These are phyloP conservation scores for Crematogaster levior DNA, from an alignment of 2,888 invertebrate genomes.

Conservation along the genomic window DNA sequence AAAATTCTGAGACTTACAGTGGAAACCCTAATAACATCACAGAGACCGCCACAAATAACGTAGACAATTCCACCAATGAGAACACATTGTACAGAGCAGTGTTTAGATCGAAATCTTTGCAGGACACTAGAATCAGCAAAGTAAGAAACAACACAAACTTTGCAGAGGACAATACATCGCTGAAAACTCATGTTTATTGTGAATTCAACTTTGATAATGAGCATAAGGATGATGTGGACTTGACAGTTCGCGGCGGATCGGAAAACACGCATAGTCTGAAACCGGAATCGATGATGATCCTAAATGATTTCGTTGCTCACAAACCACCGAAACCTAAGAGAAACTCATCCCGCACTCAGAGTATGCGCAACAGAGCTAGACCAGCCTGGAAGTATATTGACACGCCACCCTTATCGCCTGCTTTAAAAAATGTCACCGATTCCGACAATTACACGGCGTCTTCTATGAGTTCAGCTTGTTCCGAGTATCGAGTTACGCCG, in stretches of 20 bases:
- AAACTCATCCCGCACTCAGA: slow-evolving; percentile 81
- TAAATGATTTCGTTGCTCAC: slow-evolving; percentile 88
- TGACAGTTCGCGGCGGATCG: slow-evolving; percentile 58
- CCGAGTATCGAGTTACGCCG: slow-evolving; percentile 12
- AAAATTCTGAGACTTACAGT: slow-evolving; percentile 84
- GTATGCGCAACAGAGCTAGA: slow-evolving; percentile 81
- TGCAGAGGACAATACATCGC: slow-evolving; percentile 68
- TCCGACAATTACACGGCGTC: slow-evolving; percentile 21
- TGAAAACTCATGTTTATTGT: slow-evolving; percentile 77
- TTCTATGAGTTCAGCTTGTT: slow-evolving; percentile 28
- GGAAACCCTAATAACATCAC: slow-evolving; percentile 80
- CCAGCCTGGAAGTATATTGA: slow-evolving; percentile 81
- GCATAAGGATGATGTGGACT: slow-evolving; percentile 62
- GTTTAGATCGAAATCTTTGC: slow-evolving; percentile 85
- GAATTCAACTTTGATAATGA: slow-evolving; percentile 78
- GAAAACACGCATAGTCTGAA: slow-evolving; percentile 74
- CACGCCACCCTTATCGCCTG: slow-evolving; percentile 64
- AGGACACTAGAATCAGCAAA: slow-evolving; percentile 82
- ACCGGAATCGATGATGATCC: slow-evolving; percentile 80
- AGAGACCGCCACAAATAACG: slow-evolving; percentile 46
- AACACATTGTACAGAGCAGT: slow-evolving; percentile 76
- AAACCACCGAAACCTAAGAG: slow-evolving; percentile 90
- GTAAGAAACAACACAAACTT: slow-evolving; percentile 67
- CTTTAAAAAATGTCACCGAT: slow-evolving; percentile 36
- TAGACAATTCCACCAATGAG: slow-evolving; percentile 50